Evolutionary conservation across 2,888 invertebrate species (phyloP).

Genomic region (Hemicrepidius hirtus): DNA sequence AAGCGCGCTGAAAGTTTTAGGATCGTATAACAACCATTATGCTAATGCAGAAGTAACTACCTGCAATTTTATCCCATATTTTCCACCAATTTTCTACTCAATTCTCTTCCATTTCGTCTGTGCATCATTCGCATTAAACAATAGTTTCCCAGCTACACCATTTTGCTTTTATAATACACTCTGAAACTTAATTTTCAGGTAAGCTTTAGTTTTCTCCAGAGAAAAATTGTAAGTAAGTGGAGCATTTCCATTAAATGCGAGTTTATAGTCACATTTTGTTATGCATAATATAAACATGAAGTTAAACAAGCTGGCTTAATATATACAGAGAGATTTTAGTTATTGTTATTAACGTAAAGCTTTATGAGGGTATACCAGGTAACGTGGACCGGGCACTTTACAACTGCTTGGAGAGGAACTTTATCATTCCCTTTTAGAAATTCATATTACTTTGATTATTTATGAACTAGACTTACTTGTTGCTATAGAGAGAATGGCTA

Average conservation of each 20-base stretch:
- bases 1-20: slow-evolving; percentile 34
- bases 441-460: slow-evolving; percentile 7
- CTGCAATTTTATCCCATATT: slow-evolving; percentile 16
- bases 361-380: slow-evolving; percentile 16
- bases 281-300: slow-evolving; percentile 18
- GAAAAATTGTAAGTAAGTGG: slow-evolving; percentile 3
- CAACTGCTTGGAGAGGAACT: slow-evolving; percentile 14
- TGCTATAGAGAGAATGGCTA: background rate
- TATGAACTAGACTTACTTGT: slow-evolving; percentile 7
- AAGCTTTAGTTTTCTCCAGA: background rate
- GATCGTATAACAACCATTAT: slow-evolving; percentile 25
- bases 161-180: background rate
- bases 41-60: slow-evolving; percentile 29
- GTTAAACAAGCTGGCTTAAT: slow-evolving; percentile 15
- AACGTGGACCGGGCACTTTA: background rate
- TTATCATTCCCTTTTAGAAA: slow-evolving; percentile 21
- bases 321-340: slow-evolving; percentile 4
- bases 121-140: background rate
- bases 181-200: slow-evolving; percentile 1
- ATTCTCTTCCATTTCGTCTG: slow-evolving; percentile 1
- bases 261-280: slow-evolving; percentile 16
- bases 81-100: slow-evolving; percentile 17
- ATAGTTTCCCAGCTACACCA: background rate
- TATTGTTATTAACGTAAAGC: slow-evolving; percentile 20
- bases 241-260: slow-evolving; percentile 1